Evolutionary conservation across 2,113 vertebrate species (phyloP).

Genomic region (Castor canadensis): DNA sequence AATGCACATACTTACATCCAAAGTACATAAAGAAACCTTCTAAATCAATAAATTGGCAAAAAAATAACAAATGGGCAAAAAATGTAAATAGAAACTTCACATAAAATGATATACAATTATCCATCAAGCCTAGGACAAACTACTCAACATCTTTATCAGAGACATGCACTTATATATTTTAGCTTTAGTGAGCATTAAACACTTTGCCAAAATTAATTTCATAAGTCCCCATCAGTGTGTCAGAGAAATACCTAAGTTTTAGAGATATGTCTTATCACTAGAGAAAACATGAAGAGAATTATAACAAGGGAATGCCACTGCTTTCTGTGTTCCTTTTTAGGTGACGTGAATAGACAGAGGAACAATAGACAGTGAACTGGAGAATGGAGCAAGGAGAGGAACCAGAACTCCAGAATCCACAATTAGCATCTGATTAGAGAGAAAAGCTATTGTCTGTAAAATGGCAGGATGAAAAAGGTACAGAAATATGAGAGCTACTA

Average conservation of each 20-base stretch:
- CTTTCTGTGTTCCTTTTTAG: neutral
- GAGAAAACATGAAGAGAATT: neutral
- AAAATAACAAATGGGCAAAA: neutral
- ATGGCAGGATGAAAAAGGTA: neutral
- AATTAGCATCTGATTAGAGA: neutral
- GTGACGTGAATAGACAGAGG: neutral
- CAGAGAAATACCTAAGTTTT: neutral
- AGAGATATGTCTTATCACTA: neutral
- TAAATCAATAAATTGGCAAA: neutral
- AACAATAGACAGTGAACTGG: neutral
- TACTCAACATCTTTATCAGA: neutral
- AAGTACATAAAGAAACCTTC: neutral
- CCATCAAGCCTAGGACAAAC: no score
- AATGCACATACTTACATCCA: neutral
- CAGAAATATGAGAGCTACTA: neutral
- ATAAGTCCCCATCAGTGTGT: neutral
- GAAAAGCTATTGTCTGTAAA: neutral
- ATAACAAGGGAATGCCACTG: neutral
- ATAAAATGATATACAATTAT: neutral
- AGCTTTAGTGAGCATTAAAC: neutral
- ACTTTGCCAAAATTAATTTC: neutral
- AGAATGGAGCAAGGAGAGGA: neutral
- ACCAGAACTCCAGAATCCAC: neutral
- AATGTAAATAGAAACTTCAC: neutral
- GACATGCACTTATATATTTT: neutral